Percentiles rank a stretch among this genome's conserved stretches.
phyloP scores from a whole-genome alignment of 2,888 invertebrate species.

The Tolmerus cingulatus region DNA sequence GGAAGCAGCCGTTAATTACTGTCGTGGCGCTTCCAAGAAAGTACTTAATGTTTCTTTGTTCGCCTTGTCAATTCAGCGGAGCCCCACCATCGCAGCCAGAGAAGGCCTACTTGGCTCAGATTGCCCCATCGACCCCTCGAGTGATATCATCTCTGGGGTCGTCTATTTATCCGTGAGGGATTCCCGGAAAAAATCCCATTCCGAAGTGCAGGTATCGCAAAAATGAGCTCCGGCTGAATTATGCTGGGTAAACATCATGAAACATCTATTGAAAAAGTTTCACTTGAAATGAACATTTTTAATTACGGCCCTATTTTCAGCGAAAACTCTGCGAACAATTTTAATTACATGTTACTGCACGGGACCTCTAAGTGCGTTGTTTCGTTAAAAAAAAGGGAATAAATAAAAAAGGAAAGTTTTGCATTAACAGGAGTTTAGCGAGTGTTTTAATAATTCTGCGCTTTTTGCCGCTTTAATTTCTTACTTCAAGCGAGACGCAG shows the following conservation, averaged over 20 bases:
- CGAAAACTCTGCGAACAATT: neutral
- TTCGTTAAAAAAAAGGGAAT: neutral
- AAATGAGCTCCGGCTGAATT: neutral
- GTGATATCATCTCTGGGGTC: neutral
- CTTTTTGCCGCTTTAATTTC: neutral
- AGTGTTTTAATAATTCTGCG: neutral
- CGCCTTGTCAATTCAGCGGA: neutral
- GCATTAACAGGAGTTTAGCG: neutral
- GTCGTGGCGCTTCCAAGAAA: neutral
- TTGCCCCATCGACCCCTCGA: neutral
- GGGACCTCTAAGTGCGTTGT: neutral
- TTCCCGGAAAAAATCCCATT: neutral
- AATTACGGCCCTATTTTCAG: constrained; percentile 10
- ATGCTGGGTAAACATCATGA: neutral
- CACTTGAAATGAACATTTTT: constrained; percentile 16
- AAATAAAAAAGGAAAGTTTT: neutral
- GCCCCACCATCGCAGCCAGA: neutral
- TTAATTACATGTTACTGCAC: constrained; percentile 24
- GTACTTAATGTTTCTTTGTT: neutral
- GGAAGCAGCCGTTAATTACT: neutral
- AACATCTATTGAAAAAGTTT: constrained; percentile 22
- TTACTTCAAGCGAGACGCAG: neutral
- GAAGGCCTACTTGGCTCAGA: neutral
- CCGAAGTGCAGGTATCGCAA: neutral
- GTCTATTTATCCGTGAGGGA: neutral